Percentiles rank a stretch among this genome's conserved stretches.
Conservation (phyloP, 2,888 invertebrate species). For the Rhynchonema sp. region DNA sequence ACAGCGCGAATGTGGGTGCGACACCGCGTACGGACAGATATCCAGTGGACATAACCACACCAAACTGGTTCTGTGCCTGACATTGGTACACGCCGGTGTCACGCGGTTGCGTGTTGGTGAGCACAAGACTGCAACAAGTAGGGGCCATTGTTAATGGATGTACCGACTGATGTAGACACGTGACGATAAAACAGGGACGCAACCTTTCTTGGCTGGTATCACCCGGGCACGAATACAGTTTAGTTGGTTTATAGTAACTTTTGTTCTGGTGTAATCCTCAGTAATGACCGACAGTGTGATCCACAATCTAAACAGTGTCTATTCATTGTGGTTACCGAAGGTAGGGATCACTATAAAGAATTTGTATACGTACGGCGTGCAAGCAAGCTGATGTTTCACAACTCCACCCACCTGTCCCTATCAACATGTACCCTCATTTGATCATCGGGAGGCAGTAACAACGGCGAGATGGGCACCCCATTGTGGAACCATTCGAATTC, state of each 20-base stretch:
- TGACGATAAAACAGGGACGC: no score
- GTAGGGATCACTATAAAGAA: no score
- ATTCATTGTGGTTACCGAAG: no score
- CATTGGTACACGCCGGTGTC: conserved; percentile 5
- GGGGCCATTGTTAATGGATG: background rate
- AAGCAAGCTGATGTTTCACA: no score
- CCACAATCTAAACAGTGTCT: no score
- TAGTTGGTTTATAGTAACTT: no score
- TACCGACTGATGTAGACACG: no score
- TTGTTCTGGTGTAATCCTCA: no score
- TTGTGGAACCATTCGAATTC: conserved; percentile 5
- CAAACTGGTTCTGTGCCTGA: background rate
- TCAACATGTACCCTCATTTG: background rate
- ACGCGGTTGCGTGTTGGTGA: background rate
- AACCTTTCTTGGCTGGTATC: no score
- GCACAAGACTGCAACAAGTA: background rate
- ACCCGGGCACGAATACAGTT: no score
- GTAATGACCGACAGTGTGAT: no score
- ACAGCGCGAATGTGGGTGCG: background rate
- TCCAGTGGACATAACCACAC: background rate
- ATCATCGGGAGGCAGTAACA: background rate
- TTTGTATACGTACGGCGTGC: no score
- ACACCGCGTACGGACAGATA: background rate
- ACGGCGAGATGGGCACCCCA: conserved; percentile 1
- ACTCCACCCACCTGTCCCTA: background rate